A percentile compares a stretch with the other conserved stretches of the same genome.
Conservation (phyloP, 2,888 invertebrate species). For the Melanostoma scalare region DNA sequence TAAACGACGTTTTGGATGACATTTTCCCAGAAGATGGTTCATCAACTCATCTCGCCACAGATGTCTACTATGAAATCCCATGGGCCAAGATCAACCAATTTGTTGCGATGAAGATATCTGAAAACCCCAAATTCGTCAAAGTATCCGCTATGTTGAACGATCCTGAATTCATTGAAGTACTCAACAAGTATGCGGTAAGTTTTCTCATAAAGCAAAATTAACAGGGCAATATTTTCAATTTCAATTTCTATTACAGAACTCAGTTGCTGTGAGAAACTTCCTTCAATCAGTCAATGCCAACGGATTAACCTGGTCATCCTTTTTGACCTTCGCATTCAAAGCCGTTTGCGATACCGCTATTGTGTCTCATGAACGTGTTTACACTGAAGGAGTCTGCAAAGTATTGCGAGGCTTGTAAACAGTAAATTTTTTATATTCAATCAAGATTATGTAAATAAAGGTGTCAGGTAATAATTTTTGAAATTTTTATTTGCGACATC, state of each 20-base stretch:
- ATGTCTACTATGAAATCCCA: slow-evolving; percentile 52
- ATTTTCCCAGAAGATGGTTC: slow-evolving; percentile 21
- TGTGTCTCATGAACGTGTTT: slow-evolving; percentile 56
- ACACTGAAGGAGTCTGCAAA: slow-evolving; percentile 55
- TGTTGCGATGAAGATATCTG: slow-evolving; percentile 31
- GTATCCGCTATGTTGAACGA: slow-evolving; percentile 48
- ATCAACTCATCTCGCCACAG: slow-evolving; percentile 18
- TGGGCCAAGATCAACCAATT: slow-evolving; percentile 52
- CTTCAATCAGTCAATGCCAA: slow-evolving; percentile 36
- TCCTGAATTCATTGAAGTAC: slow-evolving; percentile 45
- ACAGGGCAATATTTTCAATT: neutral
- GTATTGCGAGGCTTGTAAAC: slow-evolving; percentile 44
- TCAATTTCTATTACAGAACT: slow-evolving; percentile 16
- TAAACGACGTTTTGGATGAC: slow-evolving; percentile 46
- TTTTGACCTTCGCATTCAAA: slow-evolving; percentile 53
- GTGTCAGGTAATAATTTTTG: neutral
- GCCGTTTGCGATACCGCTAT: slow-evolving; percentile 61
- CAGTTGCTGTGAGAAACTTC: slow-evolving; percentile 46
- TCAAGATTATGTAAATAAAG: slow-evolving; percentile 27
- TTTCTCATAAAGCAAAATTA: neutral
- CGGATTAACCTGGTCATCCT: slow-evolving; percentile 55
- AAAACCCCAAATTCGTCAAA: slow-evolving; percentile 47
- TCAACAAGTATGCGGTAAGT: slow-evolving; percentile 58
- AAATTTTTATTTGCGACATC: neutral
- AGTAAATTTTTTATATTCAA: neutral